These are phyloP conservation scores for Vespertilio murinus DNA, from an alignment of 2,797 vertebrate species.

Conservation along the genomic window DNA sequence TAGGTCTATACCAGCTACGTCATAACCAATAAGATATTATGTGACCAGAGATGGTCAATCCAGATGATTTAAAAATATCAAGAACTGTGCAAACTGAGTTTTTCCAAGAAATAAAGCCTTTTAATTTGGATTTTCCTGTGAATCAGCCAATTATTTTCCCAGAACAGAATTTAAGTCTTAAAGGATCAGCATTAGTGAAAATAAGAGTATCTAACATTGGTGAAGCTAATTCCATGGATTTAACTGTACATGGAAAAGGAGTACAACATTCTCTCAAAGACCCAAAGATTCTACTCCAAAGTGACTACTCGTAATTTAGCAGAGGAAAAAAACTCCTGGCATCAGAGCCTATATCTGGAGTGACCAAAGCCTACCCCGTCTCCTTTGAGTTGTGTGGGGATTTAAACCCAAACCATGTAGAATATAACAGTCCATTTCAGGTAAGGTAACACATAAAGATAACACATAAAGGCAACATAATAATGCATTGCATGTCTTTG, in stretches of 20 bases:
- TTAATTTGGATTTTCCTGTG: not conserved
- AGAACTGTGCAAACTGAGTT: not conserved
- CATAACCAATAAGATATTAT: not conserved
- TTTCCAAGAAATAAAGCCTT: not conserved
- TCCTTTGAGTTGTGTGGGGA: not conserved
- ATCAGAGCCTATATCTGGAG: not conserved
- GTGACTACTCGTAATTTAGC: not conserved
- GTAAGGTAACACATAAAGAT: conserved; percentile 3
- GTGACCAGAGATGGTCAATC: not conserved
- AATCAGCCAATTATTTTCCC: not conserved
- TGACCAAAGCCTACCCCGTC: not conserved
- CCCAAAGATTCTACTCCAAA: not conserved
- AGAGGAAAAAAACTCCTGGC: not conserved
- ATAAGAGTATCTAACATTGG: not conserved
- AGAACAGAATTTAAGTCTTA: not conserved
- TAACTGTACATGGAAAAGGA: not conserved
- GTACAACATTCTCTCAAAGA: not conserved
- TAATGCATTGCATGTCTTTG: not conserved
- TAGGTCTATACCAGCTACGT: not conserved
- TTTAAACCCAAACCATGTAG: not conserved
- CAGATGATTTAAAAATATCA: not conserved
- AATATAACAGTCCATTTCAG: not conserved
- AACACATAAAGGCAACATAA: not conserved
- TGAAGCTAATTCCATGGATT: not conserved
- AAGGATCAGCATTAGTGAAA: not conserved